A percentile compares a stretch with the other conserved stretches of the same genome.
These are phyloP conservation scores for Omphaloscelis lunosa DNA, from an alignment of 2,888 invertebrate species.

Conservation along the genomic window DNA sequence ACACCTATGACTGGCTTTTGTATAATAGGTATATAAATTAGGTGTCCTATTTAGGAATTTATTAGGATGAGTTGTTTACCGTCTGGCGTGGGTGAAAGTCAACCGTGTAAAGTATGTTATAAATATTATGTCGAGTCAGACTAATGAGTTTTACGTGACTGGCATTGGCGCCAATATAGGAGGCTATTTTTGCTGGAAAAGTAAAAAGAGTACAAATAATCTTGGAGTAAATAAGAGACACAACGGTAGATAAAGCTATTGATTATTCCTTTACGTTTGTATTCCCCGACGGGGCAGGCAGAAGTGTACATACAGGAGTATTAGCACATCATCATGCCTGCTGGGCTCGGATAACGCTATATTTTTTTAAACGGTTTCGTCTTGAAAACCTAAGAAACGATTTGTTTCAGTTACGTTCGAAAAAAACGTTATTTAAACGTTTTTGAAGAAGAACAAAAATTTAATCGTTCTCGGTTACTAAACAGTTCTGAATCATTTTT, in stretches of 20 bases:
- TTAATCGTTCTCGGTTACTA: too few relatives aligned
- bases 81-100: constrained; percentile 11
- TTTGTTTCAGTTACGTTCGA: too few relatives aligned
- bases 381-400: too few relatives aligned
- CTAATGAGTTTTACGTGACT: constrained; percentile 30
- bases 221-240: neutral
- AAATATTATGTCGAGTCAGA: neutral
- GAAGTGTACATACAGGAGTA: neutral
- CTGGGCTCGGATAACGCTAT: too few relatives aligned
- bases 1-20: too few relatives aligned
- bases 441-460: too few relatives aligned
- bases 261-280: neutral
- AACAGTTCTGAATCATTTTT: too few relatives aligned
- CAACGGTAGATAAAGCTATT: neutral
- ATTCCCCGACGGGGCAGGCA: neutral
- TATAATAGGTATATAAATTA: neutral
- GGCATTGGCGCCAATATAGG: neutral
- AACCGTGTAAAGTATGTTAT: constrained; percentile 23
- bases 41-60: constrained; percentile 14
- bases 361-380: too few relatives aligned
- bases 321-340: too few relatives aligned
- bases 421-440: too few relatives aligned
- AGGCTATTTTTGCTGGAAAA: neutral
- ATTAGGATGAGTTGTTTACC: constrained; percentile 21
- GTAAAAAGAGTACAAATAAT: neutral